A percentile compares a stretch with the other conserved stretches of the same genome.
Evolutionary conservation across 2,113 vertebrate species (phyloP).

Genomic region (Sylvilagus bachmani): DNA sequence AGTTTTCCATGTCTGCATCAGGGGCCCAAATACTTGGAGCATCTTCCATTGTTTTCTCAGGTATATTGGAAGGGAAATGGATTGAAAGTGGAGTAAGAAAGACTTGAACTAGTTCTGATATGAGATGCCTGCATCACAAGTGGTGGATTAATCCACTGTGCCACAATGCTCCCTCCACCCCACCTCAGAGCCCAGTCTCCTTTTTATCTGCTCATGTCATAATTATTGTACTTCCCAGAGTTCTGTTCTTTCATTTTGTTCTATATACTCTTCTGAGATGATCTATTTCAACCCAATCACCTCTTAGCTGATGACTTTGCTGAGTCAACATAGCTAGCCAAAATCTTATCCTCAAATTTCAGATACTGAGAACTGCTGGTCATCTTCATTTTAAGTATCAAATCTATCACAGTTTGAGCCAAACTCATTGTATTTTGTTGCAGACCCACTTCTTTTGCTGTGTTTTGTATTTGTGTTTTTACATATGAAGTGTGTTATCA

Average conservation of each 20-base stretch:
- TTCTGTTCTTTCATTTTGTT: constrained; percentile 3
- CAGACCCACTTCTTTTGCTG: not conserved
- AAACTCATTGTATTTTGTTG: not conserved
- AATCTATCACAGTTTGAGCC: not conserved
- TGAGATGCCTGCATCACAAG: too few species aligned
- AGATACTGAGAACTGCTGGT: not conserved
- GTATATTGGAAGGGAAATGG: too few species aligned
- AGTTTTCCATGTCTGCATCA: too few species aligned
- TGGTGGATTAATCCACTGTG: too few species aligned
- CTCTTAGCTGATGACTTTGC: not conserved
- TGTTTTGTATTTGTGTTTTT: constrained; percentile 3
- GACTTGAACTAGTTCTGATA: too few species aligned
- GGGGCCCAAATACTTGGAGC: too few species aligned
- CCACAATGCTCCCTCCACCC: too few species aligned
- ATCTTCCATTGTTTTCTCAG: too few species aligned
- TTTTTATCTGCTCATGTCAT: not conserved
- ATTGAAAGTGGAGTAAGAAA: too few species aligned
- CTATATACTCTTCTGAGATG: not conserved
- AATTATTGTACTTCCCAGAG: not conserved
- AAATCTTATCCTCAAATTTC: constrained; percentile 8
- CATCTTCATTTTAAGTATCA: not conserved
- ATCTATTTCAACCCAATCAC: not conserved
- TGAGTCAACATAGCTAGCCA: not conserved
- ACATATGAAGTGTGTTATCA: not conserved
- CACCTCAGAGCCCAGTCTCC: too few species aligned